Base-by-base conservation (phyloP, 2,113 vertebrate species). In the Fregetta grallaria region DNA sequence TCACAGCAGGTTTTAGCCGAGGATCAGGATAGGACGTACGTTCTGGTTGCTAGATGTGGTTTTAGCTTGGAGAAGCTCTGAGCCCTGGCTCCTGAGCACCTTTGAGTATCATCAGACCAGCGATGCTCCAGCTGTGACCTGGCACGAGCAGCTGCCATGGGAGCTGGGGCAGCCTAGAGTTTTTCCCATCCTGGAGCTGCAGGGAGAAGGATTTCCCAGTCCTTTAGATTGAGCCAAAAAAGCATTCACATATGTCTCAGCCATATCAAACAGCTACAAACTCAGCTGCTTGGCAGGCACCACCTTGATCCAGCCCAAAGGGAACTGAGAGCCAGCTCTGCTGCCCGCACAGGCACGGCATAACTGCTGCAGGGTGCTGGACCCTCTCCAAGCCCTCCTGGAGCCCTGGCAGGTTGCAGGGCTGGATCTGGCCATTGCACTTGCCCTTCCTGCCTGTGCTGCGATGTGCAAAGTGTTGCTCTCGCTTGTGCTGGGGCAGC, bases 211-310 rank as follows among this genome's bases (percentile, higher is more conserved):
- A 32, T 68, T 62, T 76, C 23, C 17, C 6, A n/a, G 74, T 65
- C 66, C 45, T 86, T 74, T 22, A 47, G 8, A n/a, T 47, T 0
- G 1, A 53, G 74, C 42, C 49, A 50, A 61, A 63, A 63, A 76
- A 55, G 5, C 26, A 6, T 36, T 9, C 18, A 4, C 8, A 1
- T 8, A 10, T 2, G 3, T 65, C 61, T 62, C 55, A 3, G 21
- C 26, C 8, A 1, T 27, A 36, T 11, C 55, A 13, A 55, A 62
- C 26, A 70, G 55, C 62, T 49, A 44, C 22, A 20, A 34, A 36
- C n/a, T 36, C 20, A 22, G 56, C 25, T 53, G 45, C 45, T 73
- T 26, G 25, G 53, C n/a, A 32, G 21, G 34, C 5, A 55, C 21
- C 14, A 9, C 30, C 18, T 36, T 55, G 40, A 76, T 80, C 47